These are phyloP conservation scores for Didymodactylos carnosus DNA, from an alignment of 2,888 invertebrate genomes.

Conservation along the genomic window DNA sequence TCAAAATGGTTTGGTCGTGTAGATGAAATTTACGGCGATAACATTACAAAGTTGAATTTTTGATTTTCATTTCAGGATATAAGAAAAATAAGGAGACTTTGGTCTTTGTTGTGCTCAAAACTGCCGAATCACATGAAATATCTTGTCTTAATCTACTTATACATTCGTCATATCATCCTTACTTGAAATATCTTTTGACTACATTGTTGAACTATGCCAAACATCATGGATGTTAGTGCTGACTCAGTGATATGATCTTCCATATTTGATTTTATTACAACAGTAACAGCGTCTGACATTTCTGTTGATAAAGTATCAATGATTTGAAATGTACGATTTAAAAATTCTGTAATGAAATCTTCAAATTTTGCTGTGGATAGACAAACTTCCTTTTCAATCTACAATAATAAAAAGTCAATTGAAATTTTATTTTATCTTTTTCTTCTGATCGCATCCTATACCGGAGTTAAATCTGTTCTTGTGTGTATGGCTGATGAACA, in stretches of 20 bases:
- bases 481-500: constrained; percentile 54
- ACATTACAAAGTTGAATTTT: too few relatives aligned
- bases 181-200: not conserved
- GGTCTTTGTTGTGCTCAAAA: too few relatives aligned
- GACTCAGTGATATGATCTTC: not conserved
- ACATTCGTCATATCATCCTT: not conserved
- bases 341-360: constrained; percentile 62
- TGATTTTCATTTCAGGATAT: too few relatives aligned
- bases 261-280: not conserved
- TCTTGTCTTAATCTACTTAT: not conserved
- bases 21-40: too few relatives aligned
- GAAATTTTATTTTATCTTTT: too few relatives aligned
- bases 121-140: too few relatives aligned
- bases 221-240: not conserved
- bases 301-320: constrained; percentile 7
- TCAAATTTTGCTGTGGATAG: constrained; percentile 65
- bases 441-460: too few relatives aligned
- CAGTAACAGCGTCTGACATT: not conserved
- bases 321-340: constrained; percentile 7
- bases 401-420: not conserved
- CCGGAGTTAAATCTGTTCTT: constrained; percentile 51
- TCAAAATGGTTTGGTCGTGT: too few relatives aligned
- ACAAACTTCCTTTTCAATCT: constrained; percentile 47
- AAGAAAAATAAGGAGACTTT: too few relatives aligned
- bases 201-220: not conserved